These are phyloP conservation scores for Polymixis flavicincta DNA, from an alignment of 2,888 invertebrate species.

Conservation along the genomic window DNA sequence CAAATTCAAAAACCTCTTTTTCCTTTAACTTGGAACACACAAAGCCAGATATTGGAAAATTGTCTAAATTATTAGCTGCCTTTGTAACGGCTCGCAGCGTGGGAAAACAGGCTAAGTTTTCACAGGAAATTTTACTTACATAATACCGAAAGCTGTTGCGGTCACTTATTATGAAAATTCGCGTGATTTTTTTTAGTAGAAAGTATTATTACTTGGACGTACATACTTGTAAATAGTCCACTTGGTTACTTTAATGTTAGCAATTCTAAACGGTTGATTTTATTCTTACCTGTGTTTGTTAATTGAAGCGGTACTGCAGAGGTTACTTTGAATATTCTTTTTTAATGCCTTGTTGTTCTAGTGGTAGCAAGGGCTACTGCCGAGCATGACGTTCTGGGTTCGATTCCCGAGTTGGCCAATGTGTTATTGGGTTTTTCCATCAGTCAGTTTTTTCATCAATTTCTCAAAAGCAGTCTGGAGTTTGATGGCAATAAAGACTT, in stretches of 20 bases:
- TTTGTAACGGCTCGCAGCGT: constrained; percentile 84
- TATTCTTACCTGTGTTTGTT: neutral
- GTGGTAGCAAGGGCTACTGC: too few species aligned
- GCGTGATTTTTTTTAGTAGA: constrained; percentile 24
- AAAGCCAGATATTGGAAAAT: constrained; percentile 88
- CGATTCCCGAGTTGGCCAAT: too few species aligned
- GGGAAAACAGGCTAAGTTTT: constrained; percentile 86
- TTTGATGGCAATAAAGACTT: too few species aligned
- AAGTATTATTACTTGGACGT: constrained; percentile 25
- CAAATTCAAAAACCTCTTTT: neutral
- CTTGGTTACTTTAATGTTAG: neutral
- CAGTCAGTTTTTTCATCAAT: too few species aligned
- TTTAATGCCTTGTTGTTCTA: too few species aligned
- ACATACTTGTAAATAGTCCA: constrained; percentile 20
- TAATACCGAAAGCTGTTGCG: constrained; percentile 68
- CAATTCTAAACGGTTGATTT: constrained; percentile 18
- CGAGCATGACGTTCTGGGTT: too few species aligned
- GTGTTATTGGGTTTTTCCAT: too few species aligned
- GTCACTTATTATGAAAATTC: constrained; percentile 61
- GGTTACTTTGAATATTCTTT: neutral
- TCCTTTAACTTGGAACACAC: constrained; percentile 69
- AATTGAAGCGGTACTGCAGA: neutral
- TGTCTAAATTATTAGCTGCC: constrained; percentile 89
- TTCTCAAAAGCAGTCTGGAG: too few species aligned
- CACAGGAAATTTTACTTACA: constrained; percentile 77